These are phyloP conservation scores for Larimichthys crocea DNA, from an alignment of 2,113 vertebrate species.

Conservation along the genomic window DNA sequence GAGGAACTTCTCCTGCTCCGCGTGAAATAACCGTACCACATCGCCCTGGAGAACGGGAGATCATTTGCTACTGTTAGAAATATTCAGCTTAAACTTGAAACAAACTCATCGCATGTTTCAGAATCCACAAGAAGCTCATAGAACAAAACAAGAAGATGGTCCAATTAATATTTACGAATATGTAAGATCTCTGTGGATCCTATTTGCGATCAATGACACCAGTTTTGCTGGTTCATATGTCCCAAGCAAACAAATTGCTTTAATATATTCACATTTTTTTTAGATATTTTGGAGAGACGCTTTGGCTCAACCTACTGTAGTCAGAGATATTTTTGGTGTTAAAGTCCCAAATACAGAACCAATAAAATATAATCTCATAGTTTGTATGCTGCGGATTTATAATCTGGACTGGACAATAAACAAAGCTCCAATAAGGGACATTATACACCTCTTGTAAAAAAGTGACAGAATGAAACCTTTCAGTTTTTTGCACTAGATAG, in stretches of 20 bases:
- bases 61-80: neutral
- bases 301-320: neutral
- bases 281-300: slow-evolving; percentile 2
- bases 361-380: slow-evolving; percentile 9
- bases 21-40: slow-evolving; percentile 96
- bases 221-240: neutral
- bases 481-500: neutral
- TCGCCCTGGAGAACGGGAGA: slow-evolving; percentile 88
- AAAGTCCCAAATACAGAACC: neutral
- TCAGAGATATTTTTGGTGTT: neutral
- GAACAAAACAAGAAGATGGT: neutral
- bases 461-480: neutral
- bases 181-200: neutral
- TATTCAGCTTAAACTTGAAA: neutral
- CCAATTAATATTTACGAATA: neutral
- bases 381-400: slow-evolving; percentile 13
- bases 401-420: slow-evolving; percentile 29
- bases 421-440: slow-evolving; percentile 20
- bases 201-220: neutral
- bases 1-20: slow-evolving; percentile 98
- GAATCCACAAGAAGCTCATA: neutral
- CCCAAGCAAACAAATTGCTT: too few relatives aligned
- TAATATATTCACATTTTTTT: neutral
- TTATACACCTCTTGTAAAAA: slow-evolving; percentile 24
- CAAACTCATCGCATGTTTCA: neutral